These are phyloP conservation scores for Ciconia maguari DNA, from an alignment of 2,113 vertebrate genomes.

Conservation along the genomic window DNA sequence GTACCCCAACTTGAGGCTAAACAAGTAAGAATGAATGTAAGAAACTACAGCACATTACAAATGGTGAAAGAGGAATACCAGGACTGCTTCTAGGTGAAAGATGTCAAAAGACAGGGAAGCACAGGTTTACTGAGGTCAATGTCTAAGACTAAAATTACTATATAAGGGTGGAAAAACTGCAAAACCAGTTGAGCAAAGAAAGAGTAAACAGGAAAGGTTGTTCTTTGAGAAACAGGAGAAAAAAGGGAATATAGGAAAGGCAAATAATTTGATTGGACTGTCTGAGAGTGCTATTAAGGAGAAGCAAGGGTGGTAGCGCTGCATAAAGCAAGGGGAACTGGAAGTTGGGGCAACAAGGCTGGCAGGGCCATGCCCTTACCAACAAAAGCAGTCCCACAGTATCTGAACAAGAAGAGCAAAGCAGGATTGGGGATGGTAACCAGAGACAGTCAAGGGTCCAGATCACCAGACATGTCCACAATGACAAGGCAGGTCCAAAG, in stretches of 20 bases:
- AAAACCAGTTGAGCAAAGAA: background rate
- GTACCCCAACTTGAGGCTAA: background rate
- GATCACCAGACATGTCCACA: background rate
- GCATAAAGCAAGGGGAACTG: background rate
- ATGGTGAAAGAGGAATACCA: background rate
- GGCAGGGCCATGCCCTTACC: background rate
- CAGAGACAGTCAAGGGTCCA: background rate
- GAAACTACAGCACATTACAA: background rate
- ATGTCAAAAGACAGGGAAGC: background rate
- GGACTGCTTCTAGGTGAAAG: background rate
- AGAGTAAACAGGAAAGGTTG: background rate
- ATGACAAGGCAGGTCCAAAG: background rate
- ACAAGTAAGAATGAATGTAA: background rate
- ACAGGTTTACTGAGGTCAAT: rapidly evolving
- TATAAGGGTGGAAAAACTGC: background rate
- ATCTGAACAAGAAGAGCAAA: background rate
- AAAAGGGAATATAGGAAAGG: background rate
- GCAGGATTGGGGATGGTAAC: background rate
- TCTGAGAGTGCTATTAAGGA: background rate
- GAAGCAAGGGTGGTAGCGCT: background rate
- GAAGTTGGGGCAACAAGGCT: background rate
- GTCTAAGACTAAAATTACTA: background rate
- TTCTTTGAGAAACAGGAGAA: background rate
- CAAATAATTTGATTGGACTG: background rate
- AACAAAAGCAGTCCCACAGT: background rate